These are phyloP conservation scores for Patella depressa DNA, from an alignment of 2,888 invertebrate genomes.

Conservation along the genomic window DNA sequence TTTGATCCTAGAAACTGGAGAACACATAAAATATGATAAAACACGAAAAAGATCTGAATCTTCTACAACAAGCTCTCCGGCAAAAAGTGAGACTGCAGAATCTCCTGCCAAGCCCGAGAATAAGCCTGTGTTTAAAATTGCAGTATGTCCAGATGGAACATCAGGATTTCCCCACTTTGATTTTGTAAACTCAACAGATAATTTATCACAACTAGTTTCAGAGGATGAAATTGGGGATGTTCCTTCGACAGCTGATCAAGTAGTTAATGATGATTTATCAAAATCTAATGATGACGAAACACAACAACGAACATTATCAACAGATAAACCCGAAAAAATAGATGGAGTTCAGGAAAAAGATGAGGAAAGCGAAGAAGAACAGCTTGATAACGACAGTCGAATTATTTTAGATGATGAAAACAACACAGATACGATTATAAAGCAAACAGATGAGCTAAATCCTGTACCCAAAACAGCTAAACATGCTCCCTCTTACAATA, in stretches of 20 bases:
- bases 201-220: neutral
- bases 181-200: slow-evolving; percentile 8
- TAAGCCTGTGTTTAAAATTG: neutral
- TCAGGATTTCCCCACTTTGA: neutral
- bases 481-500: slow-evolving; percentile 33
- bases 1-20: slow-evolving; percentile 50
- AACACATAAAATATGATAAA: slow-evolving; percentile 37
- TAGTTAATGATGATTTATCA: slow-evolving; percentile 24
- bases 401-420: slow-evolving; percentile 2
- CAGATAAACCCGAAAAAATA: slow-evolving; percentile 11
- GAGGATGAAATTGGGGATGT: neutral
- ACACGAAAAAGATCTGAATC: slow-evolving; percentile 14
- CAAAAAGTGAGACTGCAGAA: slow-evolving; percentile 9
- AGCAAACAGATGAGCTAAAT: slow-evolving; percentile 24
- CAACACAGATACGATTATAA: slow-evolving; percentile 36
- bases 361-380: slow-evolving; percentile 20
- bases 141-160: slow-evolving; percentile 4
- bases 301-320: neutral
- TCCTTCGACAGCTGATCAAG: neutral
- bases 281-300: slow-evolving; percentile 24
- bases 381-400: neutral
- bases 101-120: neutral
- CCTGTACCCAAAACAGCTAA: slow-evolving; percentile 30
- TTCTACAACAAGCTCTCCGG: slow-evolving; percentile 11
- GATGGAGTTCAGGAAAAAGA: slow-evolving; percentile 31